A percentile compares a stretch with the other conserved stretches of the same genome.
Conservation (phyloP, 1,140 invertebrate species). For the Hylaeus anthracinus region DNA sequence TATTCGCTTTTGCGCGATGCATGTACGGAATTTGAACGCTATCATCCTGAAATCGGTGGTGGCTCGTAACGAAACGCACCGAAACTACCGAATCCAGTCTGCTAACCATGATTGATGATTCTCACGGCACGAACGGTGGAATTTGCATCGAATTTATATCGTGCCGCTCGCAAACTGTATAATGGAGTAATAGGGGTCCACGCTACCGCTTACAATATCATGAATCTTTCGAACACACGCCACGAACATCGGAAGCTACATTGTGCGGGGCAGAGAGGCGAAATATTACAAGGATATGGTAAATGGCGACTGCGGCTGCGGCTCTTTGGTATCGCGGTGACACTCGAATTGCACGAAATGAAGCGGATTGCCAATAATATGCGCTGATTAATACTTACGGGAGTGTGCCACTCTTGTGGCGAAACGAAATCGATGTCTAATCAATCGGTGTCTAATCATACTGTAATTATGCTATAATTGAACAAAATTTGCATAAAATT, state of each 20-base stretch:
- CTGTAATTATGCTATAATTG: no score
- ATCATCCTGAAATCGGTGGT: not conserved
- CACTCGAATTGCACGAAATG: not conserved
- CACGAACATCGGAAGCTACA: conserved; percentile 31
- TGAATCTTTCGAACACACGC: conserved; percentile 43
- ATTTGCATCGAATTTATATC: conserved; percentile 52
- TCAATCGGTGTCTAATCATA: no score
- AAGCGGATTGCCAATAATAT: no score
- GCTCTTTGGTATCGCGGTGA: conserved; percentile 12
- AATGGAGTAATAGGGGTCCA: conserved; percentile 48
- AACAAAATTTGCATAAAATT: no score
- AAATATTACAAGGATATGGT: conserved; percentile 41
- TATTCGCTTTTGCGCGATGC: not conserved
- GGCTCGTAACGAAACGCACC: not conserved
- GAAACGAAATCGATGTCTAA: no score
- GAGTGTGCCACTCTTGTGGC: no score
- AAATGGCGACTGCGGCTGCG: conserved; percentile 16
- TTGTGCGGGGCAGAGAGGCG: conserved; percentile 18
- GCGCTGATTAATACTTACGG: no score
- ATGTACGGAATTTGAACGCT: not conserved
- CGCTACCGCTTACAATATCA: conserved; percentile 41
- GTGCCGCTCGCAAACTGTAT: conserved; percentile 48
- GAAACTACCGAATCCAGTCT: conserved; percentile 19
- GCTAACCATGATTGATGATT: conserved; percentile 49
- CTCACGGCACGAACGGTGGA: conserved; percentile 36